Base-by-base conservation (phyloP, 2,888 invertebrate genomes). In the Scaptomyza flava region DNA sequence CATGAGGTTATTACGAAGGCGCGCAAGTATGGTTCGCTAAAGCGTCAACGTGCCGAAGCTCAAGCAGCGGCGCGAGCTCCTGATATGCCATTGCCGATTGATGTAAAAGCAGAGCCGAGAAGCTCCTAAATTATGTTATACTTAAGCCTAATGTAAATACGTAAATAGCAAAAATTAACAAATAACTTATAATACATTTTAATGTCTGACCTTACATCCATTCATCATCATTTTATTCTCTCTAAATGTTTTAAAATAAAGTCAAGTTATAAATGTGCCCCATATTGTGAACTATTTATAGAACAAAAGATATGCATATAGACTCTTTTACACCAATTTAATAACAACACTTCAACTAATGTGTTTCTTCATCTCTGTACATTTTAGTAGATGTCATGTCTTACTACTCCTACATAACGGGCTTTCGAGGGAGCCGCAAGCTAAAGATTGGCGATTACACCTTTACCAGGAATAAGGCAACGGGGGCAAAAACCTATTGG, bases 381-480 rank as follows among this genome's bases (percentile, higher is more conserved):
- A 34, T 45, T 54, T 64, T 58, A 68, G 64, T 78, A 89, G 89
- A 74, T 72, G 58, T 69, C 47, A 79, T 78, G 63, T 78, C 87
- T 31, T 91, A 89, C 72, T 91, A 89, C 69, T 88, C 90, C 27
- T 92, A 91, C 71, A 90, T 92, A 58, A 92, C 92, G 20, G 92
- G 92, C 54, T 92, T 92, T 72, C 90, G 92, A 6, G 92, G 92
- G 54, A 91, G 91, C 71, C 91, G 91, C 66, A 92, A 92, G 66
- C 80, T 92, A 34, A 91, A 92, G 81, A 91, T 92, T 46, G 92
- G 92, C 46, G 90, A 91, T 42, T 92, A 89, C 62, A 91, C 91
- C 52, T 92, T 92, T 68, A 92, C 92, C 6, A 88, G 91, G 60
- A 92, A 92, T 67, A 92, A 92, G 76, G 86, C 90, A 5, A 89